phyloP scores from a whole-genome alignment of 2,888 invertebrate genomes.

The Eupsilia transversa region DNA sequence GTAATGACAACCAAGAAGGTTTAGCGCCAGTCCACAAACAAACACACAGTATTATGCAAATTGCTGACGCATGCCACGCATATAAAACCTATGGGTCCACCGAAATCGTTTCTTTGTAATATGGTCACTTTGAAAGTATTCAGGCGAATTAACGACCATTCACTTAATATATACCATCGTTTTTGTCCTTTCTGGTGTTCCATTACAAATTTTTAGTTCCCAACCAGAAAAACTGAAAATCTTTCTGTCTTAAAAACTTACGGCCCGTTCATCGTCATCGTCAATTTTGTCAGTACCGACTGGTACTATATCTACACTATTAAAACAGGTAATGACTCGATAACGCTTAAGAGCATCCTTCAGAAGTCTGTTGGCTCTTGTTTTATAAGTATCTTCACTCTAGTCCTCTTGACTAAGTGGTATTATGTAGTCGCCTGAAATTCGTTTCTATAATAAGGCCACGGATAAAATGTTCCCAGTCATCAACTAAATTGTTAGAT shows the following conservation, averaged over 20 bases:
- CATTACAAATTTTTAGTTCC: background rate
- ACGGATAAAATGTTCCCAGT: background rate
- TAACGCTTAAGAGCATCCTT: background rate
- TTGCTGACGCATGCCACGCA: constrained; percentile 42
- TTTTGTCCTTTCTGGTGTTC: background rate
- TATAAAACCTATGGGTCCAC: constrained; percentile 29
- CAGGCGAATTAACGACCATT: background rate
- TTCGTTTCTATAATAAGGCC: constrained; percentile 12
- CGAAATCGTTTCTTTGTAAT: constrained; percentile 24
- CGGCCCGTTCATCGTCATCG: background rate
- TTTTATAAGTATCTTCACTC: background rate
- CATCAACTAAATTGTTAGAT: constrained; percentile 29
- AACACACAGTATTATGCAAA: constrained; percentile 56
- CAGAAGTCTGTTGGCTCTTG: background rate
- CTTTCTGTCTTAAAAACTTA: background rate
- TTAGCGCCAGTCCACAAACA: constrained; percentile 27
- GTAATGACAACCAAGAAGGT: constrained; percentile 24
- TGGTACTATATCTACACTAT: no score
- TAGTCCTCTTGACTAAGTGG: background rate
- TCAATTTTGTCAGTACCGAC: background rate
- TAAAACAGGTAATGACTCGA: background rate
- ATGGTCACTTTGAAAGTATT: constrained; percentile 19
- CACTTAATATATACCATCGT: background rate
- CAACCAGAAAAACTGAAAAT: no score
- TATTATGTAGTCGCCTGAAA: background rate